phyloP scores from a whole-genome alignment of 2,888 invertebrate species.

The Crioceris asparagi region DNA sequence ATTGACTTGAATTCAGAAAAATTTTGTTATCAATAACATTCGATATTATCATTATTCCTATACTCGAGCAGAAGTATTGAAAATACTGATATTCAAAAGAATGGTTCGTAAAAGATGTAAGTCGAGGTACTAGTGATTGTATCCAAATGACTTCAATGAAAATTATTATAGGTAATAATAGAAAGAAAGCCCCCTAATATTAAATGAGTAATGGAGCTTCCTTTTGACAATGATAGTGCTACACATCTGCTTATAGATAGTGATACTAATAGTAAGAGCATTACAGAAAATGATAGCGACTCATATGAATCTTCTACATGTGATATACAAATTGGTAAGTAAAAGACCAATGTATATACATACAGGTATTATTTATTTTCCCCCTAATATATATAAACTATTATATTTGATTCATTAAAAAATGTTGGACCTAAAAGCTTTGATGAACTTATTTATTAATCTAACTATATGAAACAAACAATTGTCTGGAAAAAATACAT shows the following conservation, averaged over 20 bases:
- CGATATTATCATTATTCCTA: no score
- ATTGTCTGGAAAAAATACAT: no score
- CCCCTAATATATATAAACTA: no score
- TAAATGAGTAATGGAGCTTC: conserved; percentile 26
- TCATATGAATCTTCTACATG: conserved; percentile 23
- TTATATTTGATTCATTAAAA: no score
- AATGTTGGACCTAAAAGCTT: no score
- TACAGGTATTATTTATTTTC: no score
- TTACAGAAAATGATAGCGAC: conserved; percentile 26
- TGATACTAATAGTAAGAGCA: conserved; percentile 28
- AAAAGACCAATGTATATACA: no score
- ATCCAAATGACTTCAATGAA: conserved; percentile 7
- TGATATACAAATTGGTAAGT: conserved; percentile 22
- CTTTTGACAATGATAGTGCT: conserved; percentile 23
- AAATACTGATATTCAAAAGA: conserved; percentile 14
- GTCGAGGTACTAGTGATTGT: conserved; percentile 9
- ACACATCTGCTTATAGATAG: conserved; percentile 29
- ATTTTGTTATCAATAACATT: no score
- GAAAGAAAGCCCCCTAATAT: conserved; percentile 22
- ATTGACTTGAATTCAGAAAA: no score
- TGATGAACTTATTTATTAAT: no score
- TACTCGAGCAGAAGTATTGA: no score
- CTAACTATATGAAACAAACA: no score
- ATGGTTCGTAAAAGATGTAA: conserved; percentile 28
- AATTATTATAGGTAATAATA: conserved; percentile 20